These are phyloP conservation scores for Apaloderma vittatum DNA, from an alignment of 2,113 vertebrate species.

Conservation along the genomic window DNA sequence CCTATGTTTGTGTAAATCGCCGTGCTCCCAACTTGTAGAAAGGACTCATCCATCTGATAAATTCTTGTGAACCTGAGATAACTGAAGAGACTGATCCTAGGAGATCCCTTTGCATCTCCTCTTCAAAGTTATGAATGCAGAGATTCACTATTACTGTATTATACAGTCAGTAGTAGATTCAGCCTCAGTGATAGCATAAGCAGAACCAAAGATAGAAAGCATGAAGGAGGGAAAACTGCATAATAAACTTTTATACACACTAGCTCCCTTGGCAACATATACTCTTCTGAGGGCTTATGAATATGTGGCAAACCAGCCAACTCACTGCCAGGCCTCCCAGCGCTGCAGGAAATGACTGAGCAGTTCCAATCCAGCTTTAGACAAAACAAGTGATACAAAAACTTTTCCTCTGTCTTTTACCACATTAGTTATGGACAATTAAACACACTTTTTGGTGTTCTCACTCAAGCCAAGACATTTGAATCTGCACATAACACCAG, in stretches of 20 bases:
- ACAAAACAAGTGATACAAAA: conserved; percentile 34
- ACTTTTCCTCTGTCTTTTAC: neutral
- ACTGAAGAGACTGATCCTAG: neutral
- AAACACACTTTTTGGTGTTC: neutral
- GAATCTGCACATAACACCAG: neutral
- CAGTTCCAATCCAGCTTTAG: neutral
- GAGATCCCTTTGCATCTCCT: neutral
- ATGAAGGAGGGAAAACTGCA: neutral
- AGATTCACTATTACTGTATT: neutral
- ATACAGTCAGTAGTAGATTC: neutral
- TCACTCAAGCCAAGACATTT: neutral
- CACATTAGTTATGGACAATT: neutral
- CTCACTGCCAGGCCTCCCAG: neutral
- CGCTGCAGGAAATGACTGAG: neutral
- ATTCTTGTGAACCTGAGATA: neutral
- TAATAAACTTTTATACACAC: neutral
- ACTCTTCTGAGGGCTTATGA: neutral
- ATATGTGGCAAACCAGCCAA: neutral
- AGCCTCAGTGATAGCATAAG: neutral
- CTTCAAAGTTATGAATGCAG: neutral
- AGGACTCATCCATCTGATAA: neutral
- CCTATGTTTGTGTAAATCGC: neutral
- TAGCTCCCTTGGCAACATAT: neutral
- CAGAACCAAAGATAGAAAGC: neutral
- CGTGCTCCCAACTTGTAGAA: neutral